These are phyloP conservation scores for Yasuhikotakia modesta DNA, from an alignment of 2,797 vertebrate species.

Conservation along the genomic window DNA sequence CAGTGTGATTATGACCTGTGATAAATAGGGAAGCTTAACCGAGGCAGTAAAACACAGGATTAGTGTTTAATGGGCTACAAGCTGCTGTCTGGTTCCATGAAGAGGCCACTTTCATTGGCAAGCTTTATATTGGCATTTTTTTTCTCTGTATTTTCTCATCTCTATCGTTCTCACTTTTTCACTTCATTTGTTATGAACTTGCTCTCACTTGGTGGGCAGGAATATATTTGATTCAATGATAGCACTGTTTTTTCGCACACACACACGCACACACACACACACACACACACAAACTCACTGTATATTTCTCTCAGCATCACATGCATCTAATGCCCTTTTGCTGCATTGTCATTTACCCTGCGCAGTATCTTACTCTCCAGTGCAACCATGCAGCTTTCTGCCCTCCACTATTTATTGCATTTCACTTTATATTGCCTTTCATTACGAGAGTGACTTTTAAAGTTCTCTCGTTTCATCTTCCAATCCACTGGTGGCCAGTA, in stretches of 20 bases:
- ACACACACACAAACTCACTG: too few species aligned
- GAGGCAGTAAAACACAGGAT: constrained; percentile 79
- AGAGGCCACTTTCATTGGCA: constrained; percentile 68
- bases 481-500: background rate
- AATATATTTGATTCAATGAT: constrained; percentile 35
- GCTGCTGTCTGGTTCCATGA: constrained; percentile 68
- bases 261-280: too few species aligned
- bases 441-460: constrained; percentile 5
- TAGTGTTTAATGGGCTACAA: constrained; percentile 78
- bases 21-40: constrained; percentile 81
- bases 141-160: constrained; percentile 33
- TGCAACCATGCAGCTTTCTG: constrained; percentile 1
- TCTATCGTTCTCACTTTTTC: constrained; percentile 36
- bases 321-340: background rate
- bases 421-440: constrained; percentile 7
- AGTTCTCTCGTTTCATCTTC: background rate
- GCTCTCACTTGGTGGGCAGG: constrained; percentile 21
- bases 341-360: background rate
- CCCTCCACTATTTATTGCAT: background rate
- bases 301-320: too few species aligned
- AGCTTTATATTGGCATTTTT: constrained; percentile 47
- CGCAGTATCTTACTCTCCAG: background rate
- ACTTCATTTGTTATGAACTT: constrained; percentile 18
- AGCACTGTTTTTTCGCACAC: too few species aligned
- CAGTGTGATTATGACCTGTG: constrained; percentile 79